Evolutionary conservation across 2,888 invertebrate genomes (phyloP).

Genomic region (Xylota segnis): DNA sequence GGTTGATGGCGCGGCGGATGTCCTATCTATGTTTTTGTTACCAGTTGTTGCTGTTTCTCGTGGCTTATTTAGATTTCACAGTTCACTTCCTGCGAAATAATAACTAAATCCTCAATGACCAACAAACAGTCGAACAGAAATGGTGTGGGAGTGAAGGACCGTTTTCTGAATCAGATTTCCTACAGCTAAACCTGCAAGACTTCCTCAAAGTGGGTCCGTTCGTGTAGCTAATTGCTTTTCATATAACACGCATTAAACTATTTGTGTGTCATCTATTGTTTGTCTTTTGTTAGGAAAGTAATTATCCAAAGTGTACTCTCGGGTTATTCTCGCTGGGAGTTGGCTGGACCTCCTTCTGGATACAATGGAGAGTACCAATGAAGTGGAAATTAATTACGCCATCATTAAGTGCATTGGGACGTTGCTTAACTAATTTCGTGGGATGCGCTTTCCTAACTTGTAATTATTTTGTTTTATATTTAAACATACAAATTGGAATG

Average conservation of each 20-base stretch:
- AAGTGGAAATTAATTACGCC: constrained; percentile 43
- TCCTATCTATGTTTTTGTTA: constrained; percentile 51
- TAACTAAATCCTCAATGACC: constrained; percentile 37
- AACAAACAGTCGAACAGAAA: not conserved
- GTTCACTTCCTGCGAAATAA: constrained; percentile 50
- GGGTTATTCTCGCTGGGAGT: constrained; percentile 11
- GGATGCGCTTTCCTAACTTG: constrained; percentile 15
- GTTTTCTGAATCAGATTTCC: constrained; percentile 39
- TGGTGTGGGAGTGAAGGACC: not conserved
- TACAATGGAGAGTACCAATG: constrained; percentile 22
- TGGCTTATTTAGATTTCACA: constrained; percentile 60
- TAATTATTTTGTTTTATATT: constrained; percentile 2
- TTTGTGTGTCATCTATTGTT: constrained; percentile 16
- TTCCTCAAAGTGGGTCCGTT: constrained; percentile 4
- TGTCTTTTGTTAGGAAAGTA: constrained; percentile 36
- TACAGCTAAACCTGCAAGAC: constrained; percentile 32
- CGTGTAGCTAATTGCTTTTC: constrained; percentile 60
- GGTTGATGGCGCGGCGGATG: constrained; percentile 10
- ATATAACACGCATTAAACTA: constrained; percentile 19
- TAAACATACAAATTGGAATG: not conserved
- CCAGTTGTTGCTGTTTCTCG: constrained; percentile 44
- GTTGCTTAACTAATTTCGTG: constrained; percentile 5
- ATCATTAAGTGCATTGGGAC: constrained; percentile 33
- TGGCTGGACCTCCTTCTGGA: constrained; percentile 19
- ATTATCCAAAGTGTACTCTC: constrained; percentile 45